These are phyloP conservation scores for Otolemur garnettii DNA, from an alignment of 2,113 vertebrate genomes.

Conservation along the genomic window DNA sequence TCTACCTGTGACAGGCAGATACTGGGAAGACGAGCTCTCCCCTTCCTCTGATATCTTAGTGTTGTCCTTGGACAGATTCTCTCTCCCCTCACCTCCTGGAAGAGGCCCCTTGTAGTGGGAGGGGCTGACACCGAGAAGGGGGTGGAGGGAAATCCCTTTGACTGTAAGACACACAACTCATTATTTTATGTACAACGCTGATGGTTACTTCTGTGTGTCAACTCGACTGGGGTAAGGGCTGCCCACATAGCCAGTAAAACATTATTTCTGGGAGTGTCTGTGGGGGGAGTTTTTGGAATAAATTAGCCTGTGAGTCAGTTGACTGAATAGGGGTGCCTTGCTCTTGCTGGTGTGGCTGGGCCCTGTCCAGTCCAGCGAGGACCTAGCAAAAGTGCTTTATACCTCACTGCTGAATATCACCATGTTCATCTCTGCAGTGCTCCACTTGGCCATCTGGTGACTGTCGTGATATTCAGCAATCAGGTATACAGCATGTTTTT, in stretches of 20 bases:
- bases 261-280: background rate
- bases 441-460: too few species aligned
- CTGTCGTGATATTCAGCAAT: too few species aligned
- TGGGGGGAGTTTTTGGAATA: background rate
- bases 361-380: background rate
- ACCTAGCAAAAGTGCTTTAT: too few species aligned
- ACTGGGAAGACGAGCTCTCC: background rate
- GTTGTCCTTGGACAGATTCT: background rate
- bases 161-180: background rate
- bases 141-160: background rate
- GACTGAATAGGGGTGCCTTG: background rate
- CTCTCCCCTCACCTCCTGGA: too few species aligned
- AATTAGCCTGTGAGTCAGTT: background rate
- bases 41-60: too few species aligned
- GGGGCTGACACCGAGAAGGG: background rate
- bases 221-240: background rate
- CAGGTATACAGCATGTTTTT: too few species aligned
- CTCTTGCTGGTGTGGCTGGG: fast-evolving
- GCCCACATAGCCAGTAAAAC: too few species aligned
- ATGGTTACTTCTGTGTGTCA: background rate
- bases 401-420: too few species aligned
- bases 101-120: background rate
- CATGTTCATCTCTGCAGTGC: too few species aligned
- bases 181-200: background rate
- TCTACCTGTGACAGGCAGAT: background rate